Evolutionary conservation across 2,888 invertebrate genomes (phyloP).

Genomic region (Xanthia togata): DNA sequence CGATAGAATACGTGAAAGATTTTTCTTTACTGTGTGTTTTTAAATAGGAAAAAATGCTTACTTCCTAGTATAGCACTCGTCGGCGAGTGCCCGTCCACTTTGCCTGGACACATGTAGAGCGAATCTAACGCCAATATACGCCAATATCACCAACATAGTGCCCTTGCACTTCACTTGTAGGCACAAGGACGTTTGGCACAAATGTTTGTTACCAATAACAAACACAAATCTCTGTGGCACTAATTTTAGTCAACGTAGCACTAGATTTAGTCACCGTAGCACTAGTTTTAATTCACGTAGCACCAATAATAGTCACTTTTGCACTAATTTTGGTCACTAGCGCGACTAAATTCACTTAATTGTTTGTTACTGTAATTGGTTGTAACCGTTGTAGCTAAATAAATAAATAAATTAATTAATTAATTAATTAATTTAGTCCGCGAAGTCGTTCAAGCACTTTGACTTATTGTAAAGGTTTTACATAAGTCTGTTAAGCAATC

Average conservation of each 20-base stretch:
- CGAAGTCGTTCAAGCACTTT: conserved; percentile 9
- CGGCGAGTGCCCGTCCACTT: conserved; percentile 84
- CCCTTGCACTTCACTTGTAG: conserved; percentile 67
- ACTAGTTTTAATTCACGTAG: neutral
- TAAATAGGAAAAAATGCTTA: conserved; percentile 69
- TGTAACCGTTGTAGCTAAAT: too few species aligned
- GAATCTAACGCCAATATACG: conserved; percentile 87
- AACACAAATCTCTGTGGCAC: conserved; percentile 35
- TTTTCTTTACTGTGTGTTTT: neutral
- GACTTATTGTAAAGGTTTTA: conserved; percentile 21
- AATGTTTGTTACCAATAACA: conserved; percentile 40
- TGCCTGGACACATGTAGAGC: conserved; percentile 87
- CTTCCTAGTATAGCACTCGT: conserved; percentile 89
- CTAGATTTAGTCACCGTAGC: conserved; percentile 1
- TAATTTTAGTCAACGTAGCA: conserved; percentile 4
- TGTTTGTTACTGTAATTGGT: too few species aligned
- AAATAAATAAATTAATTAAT: too few species aligned
- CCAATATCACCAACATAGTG: conserved; percentile 88
- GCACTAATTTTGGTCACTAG: neutral
- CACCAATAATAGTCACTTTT: neutral
- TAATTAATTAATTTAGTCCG: too few species aligned
- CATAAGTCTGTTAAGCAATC: conserved; percentile 32
- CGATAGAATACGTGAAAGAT: conserved; percentile 12
- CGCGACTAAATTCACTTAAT: conserved; percentile 8
- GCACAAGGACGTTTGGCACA: conserved; percentile 40